Base-by-base conservation (phyloP, 2,113 vertebrate genomes). In the Balaenoptera acutorostrata region DNA sequence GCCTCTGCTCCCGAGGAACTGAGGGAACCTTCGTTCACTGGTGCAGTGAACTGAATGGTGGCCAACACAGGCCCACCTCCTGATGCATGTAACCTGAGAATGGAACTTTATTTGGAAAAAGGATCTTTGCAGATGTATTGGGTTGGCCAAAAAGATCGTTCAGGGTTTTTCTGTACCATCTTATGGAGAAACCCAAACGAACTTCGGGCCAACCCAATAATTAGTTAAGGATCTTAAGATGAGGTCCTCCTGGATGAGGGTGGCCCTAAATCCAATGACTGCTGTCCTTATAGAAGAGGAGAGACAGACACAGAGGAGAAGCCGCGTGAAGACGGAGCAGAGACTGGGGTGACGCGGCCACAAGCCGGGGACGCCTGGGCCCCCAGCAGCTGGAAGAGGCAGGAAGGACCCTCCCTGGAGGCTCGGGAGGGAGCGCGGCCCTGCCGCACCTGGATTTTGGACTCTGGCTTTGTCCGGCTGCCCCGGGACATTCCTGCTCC, bases 371-470 rank as follows among this genome's bases (percentile, higher is more conserved):
- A 8, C 0, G 55, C 55, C 55, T 21, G 55, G 55, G 55, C 55
- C 55, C 6, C 55, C 55, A 21, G 55, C 18, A 3, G 55, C 55
- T 57, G 55, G 2, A 21, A 21, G 55, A 21, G 6, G 55, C 55
- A 21, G 55, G 55, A 57, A 8, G 55, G 55, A 18, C 18, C 55
- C 18, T 21, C 55, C 55, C 55, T 21, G 55, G 55, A 3, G 6
- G 2, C 55, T 57, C 7, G 6, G 18, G 55, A 57, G 55, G 55
- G 55, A 57, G 55, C 55, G 18, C 55, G 6, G 55, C 55, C 55
- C 18, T 7, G 20, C 55, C 6, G 0, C 55, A 3, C 15, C 25
- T 5, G 44, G 17, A 29, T 6, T 31, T 21, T 27, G 29, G 18
- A 11, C 27, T 31, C 39, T 13, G 59, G 59, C 20, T 17, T 63